Percentiles rank a stretch among this genome's conserved stretches.
These are phyloP conservation scores for Caenorhabditis virilis DNA, from an alignment of 2,888 invertebrate genomes.

Conservation along the genomic window DNA sequence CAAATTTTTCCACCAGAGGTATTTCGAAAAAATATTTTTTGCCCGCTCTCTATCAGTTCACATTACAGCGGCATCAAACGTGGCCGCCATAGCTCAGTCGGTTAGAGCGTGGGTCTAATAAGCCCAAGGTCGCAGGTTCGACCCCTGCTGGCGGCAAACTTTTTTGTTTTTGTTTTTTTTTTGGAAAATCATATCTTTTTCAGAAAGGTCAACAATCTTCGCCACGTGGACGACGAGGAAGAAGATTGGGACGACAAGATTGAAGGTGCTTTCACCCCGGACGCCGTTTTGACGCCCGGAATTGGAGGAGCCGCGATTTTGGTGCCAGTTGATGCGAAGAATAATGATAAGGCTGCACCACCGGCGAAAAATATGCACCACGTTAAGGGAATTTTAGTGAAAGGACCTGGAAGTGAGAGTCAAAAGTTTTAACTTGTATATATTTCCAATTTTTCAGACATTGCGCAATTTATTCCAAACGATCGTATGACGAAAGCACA, in stretches of 20 bases:
- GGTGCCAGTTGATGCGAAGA: slow-evolving; percentile 27
- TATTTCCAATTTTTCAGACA: slow-evolving; percentile 7
- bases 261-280: slow-evolving; percentile 30
- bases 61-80: no score
- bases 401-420: slow-evolving; percentile 18
- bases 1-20: no score
- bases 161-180: no score
- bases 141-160: slow-evolving; percentile 52
- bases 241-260: slow-evolving; percentile 35
- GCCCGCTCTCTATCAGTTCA: no score
- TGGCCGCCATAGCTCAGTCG: slow-evolving; percentile 67
- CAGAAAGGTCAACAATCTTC: slow-evolving; percentile 24
- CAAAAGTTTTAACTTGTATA: background rate
- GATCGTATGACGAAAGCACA: slow-evolving; percentile 25
- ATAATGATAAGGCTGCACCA: slow-evolving; percentile 31
- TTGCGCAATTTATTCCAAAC: slow-evolving; percentile 36
- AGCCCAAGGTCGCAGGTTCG: slow-evolving; percentile 68
- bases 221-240: slow-evolving; percentile 33
- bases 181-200: no score
- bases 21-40: no score
- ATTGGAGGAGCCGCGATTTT: slow-evolving; percentile 29
- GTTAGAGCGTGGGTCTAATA: slow-evolving; percentile 69
- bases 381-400: slow-evolving; percentile 29
- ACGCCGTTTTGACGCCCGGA: slow-evolving; percentile 25
- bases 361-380: slow-evolving; percentile 22